Base-by-base conservation (phyloP, 2,797 vertebrate genomes). In the Sebastiscus albofasciatus region DNA sequence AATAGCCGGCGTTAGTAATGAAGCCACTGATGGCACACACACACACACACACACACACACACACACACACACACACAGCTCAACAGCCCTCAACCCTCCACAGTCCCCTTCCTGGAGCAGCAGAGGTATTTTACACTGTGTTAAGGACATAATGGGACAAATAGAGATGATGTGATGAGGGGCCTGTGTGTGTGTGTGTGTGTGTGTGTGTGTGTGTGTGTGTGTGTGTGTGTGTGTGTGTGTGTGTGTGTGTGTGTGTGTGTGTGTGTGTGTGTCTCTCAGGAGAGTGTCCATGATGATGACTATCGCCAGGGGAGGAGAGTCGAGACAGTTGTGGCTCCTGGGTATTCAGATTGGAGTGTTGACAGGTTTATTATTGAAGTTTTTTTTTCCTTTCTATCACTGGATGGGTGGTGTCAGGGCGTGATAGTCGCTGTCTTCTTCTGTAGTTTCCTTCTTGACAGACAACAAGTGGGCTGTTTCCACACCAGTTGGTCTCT, bases 361-460 rank as follows among this genome's bases (percentile, higher is more conserved):
- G 91, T 92, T 93, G 93, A 94, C 92, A 93, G 88, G 88, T 94
- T 94, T 93, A 93, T 95, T 92, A 94, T 88, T 90, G 87, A 92
- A 90, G 87, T 89, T 90, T 87, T 8, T 20, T 8, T 18, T 33
- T 66, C 62, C 71, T 67, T 80, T 80, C 79, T 84, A 68, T 72
- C 62, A 55, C 66, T 73, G 87, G 82, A 80, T 64, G 33, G 59
- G 77, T 84, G 62, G 82, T 83, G 85, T 91, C 75, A 68, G 70
- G 66, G 75, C 83, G 83, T 62, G 79, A 88, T 86, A 67, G 84
- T 87, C 79, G 34, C 73, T 34, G 80, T 84, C 79, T 86, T 82
- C 73, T 26, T 79, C 75, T 83, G 55, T 69, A 74, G 80, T 75
- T 88, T 89, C 61, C 24, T 72, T 82, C 75, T 46, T 88, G 90